A percentile compares a stretch with the other conserved stretches of the same genome.
Evolutionary conservation across 2,888 invertebrate species (phyloP).

Genomic region (Acronicta leporina): DNA sequence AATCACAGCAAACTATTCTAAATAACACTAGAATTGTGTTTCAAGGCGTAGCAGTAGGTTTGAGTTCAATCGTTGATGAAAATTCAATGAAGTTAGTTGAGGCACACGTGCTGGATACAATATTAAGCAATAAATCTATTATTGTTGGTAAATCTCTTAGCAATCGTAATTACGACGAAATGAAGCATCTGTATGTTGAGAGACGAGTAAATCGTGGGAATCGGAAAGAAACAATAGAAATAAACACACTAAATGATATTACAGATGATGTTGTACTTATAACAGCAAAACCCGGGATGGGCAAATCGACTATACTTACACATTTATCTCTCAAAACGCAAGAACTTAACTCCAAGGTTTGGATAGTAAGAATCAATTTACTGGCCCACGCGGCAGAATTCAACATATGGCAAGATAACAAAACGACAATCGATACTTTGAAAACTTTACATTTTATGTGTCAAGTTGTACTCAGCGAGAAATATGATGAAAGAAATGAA

Average conservation of each 20-base stretch:
- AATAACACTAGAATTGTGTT: conserved; percentile 16
- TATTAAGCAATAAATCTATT: conserved; percentile 13
- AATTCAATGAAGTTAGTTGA: conserved; percentile 7
- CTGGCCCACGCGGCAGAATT: conserved; percentile 20
- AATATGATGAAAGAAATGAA: background rate
- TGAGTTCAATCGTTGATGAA: conserved; percentile 17
- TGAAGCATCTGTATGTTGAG: conserved; percentile 29
- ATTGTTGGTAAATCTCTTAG: conserved; percentile 14
- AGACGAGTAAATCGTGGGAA: conserved; percentile 8
- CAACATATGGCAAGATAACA: conserved; percentile 15
- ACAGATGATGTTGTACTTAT: conserved; percentile 20
- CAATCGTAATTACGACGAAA: conserved; percentile 27
- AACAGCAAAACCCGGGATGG: conserved; percentile 44
- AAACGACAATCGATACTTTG: conserved; percentile 4
- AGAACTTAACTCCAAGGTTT: conserved; percentile 13
- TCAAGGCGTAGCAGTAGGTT: conserved; percentile 17
- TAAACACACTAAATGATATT: background rate
- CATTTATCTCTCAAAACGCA: conserved; percentile 37
- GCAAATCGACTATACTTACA: conserved; percentile 46
- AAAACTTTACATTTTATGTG: conserved; percentile 14
- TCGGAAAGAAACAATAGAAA: no score
- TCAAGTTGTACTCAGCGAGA: background rate
- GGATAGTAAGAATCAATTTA: conserved; percentile 39
- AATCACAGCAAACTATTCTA: conserved; percentile 14
- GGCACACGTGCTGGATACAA: conserved; percentile 18